Evolutionary conservation across 2,797 vertebrate species (phyloP).

Genomic region (Scolopax bukidnonensis): DNA sequence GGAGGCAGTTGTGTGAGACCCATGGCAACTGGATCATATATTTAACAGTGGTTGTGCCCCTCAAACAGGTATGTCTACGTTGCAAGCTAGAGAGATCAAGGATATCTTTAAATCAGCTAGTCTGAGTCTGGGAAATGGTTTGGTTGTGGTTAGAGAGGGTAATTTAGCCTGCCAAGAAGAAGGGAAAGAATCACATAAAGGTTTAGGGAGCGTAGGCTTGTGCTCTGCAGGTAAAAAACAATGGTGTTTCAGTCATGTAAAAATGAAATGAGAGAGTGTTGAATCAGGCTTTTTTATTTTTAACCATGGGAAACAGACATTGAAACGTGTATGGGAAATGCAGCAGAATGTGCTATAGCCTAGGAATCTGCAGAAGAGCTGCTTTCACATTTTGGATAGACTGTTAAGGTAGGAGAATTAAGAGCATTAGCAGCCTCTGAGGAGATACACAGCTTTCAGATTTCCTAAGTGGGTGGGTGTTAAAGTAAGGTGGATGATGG

Average conservation of each 20-base stretch:
- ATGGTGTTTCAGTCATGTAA: not conserved
- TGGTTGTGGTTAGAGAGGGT: not conserved
- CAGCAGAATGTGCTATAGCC: slow-evolving; percentile 33
- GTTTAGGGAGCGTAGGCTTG: not conserved
- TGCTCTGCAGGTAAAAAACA: not conserved
- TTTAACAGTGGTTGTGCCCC: not conserved
- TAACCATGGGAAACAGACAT: slow-evolving; percentile 19
- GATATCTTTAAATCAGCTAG: not conserved
- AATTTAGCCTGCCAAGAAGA: not conserved
- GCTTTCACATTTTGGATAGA: not conserved
- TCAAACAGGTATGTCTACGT: not conserved
- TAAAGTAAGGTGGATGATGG: slow-evolving; percentile 24
- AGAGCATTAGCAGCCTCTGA: slow-evolving; percentile 26
- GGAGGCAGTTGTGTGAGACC: not conserved
- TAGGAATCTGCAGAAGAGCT: slow-evolving; percentile 30
- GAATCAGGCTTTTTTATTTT: slow-evolving; percentile 47
- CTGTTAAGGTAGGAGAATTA: slow-evolving; percentile 25
- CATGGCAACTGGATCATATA: not conserved
- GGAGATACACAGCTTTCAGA: slow-evolving; percentile 27
- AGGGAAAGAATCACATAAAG: not conserved
- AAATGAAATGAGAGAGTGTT: slow-evolving; percentile 2
- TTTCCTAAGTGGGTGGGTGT: slow-evolving; percentile 44
- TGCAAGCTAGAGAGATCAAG: not conserved
- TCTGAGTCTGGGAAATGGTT: not conserved
- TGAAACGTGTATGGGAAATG: slow-evolving; percentile 1